phyloP scores from a whole-genome alignment of 2,113 vertebrate genomes.

The Lota lota region DNA sequence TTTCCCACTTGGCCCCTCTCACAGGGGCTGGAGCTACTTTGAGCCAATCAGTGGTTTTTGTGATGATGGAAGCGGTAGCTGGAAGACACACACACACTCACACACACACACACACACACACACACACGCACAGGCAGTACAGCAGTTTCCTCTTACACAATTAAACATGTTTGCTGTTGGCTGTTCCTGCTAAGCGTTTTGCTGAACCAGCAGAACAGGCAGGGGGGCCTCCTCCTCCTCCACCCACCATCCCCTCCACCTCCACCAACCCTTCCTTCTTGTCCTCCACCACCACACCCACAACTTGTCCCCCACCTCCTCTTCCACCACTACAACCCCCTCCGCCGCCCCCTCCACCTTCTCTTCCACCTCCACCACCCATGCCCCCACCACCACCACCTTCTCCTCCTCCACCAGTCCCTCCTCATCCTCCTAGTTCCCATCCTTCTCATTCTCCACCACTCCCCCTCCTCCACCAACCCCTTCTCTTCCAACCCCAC shows the following conservation, averaged over 20 bases:
- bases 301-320: no score
- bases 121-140: constrained; percentile 11
- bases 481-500: no score
- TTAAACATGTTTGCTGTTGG: constrained; percentile 68
- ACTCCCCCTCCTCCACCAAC: no score
- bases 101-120: neutral
- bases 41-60: constrained; percentile 53
- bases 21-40: constrained; percentile 44
- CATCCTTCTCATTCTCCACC: no score
- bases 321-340: no score
- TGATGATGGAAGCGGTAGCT: constrained; percentile 50
- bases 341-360: constrained; percentile 14
- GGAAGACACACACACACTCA: no score
- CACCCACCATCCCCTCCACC: constrained; percentile 32
- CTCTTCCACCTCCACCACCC: constrained; percentile 23
- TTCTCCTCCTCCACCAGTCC: no score
- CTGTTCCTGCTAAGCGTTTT: constrained; percentile 58
- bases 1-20: constrained; percentile 31
- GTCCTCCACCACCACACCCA: no score
- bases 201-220: constrained; percentile 56
- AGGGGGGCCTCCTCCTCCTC: constrained; percentile 52
- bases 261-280: constrained; percentile 52
- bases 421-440: no score
- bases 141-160: constrained; percentile 66
- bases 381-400: no score